Evolutionary conservation across 2,888 invertebrate species (phyloP), one percentile per base, ranked within the genome.

Genomic region (Drosophila formosana): DNA sequence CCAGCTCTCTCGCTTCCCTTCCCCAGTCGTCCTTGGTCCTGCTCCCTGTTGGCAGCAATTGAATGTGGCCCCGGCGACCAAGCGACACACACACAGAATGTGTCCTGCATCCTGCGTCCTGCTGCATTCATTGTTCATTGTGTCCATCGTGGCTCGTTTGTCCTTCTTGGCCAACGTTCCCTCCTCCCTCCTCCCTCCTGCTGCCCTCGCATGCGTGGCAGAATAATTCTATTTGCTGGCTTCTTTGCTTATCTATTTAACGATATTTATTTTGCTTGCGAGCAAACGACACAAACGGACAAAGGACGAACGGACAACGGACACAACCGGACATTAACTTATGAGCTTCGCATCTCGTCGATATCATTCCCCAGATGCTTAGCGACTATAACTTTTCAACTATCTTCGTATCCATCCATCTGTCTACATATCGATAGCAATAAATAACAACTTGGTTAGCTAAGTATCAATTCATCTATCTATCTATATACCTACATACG

Each of bases 141-240:
- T 72, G 6, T 61, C 63, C 57, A 34, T 46, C 46, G 64, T 62
- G 57, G 60, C 51, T 66, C 66, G 63, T 66, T 66, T 61, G 72
- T 66, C 72, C 37, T 56, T 60, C 65, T 53, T 67, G 67, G 47
- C 51, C 49, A 28, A 30, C 49, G 4, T 32, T 9, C 18, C 11
- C 18, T 13, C 18, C 18, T 53, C 56, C 53, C 34, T 39, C 30
- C 26, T 39, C 30, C 26, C 32, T 62, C 41, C 45, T 9, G 23
- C 32, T 43, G 30, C 26, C 47, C 46, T 30, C 45, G 34, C 32
- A 66, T 66, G 68, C 55, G 56, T 76, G 75, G 61, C 64, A 63
- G 68, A 82, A 75, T 75, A 75, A 75, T 78, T 75, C 75, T 73
- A 85, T 83, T 85, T 82, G 82, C 80, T 80, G 72, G 70, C 83